phyloP scores from a whole-genome alignment of 2,888 invertebrate genomes.

The Caenorhabditis sp. region DNA sequence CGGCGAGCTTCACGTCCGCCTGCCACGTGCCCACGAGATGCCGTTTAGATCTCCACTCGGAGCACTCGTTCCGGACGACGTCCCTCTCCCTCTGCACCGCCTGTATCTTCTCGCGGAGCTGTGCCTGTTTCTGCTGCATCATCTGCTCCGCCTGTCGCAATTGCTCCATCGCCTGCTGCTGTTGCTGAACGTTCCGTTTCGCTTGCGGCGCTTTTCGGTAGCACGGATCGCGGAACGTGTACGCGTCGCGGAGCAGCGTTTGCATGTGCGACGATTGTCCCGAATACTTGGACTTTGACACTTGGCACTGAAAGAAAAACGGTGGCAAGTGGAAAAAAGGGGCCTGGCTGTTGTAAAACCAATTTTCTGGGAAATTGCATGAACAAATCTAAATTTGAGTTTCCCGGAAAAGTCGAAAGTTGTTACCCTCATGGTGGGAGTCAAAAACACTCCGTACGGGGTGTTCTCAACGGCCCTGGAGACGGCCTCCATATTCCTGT shows the following conservation, averaged over 20 bases:
- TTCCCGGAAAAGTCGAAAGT: neutral
- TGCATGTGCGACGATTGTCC: constrained; percentile 31
- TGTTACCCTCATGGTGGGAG: constrained; percentile 15
- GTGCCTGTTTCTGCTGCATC: neutral
- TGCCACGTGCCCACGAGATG: constrained; percentile 9
- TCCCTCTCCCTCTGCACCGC: constrained; percentile 18
- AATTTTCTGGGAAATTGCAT: too few relatives aligned
- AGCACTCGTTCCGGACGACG: neutral
- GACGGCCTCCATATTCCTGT: constrained; percentile 41
- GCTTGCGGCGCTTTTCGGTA: neutral
- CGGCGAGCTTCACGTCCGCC: neutral
- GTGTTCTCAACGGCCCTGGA: neutral
- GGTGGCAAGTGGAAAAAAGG: neutral
- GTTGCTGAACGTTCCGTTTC: neutral
- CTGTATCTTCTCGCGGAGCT: neutral
- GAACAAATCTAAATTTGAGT: too few relatives aligned
- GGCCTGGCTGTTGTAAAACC: too few relatives aligned
- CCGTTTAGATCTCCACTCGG: constrained; percentile 29
- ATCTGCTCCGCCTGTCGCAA: too few relatives aligned
- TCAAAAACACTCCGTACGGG: constrained; percentile 20
- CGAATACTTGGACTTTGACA: constrained; percentile 47
- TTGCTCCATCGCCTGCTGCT: neutral
- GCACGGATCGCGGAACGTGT: neutral
- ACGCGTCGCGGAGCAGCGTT: constrained; percentile 4
- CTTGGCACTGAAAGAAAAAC: constrained; percentile 13